These are phyloP conservation scores for Caenorhabditis virilis DNA, from an alignment of 2,888 invertebrate genomes.

Conservation along the genomic window DNA sequence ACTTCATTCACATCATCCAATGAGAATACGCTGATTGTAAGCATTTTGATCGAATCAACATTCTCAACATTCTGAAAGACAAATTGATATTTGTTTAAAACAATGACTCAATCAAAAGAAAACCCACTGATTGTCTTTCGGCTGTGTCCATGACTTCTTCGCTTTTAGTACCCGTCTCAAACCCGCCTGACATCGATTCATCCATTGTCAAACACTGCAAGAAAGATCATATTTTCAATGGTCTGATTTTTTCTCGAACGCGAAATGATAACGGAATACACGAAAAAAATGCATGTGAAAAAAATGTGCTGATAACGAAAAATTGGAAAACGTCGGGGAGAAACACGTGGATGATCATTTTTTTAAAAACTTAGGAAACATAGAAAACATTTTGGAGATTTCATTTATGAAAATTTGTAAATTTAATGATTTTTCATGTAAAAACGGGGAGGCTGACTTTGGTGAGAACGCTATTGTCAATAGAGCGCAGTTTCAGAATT, in stretches of 20 bases:
- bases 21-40: background rate
- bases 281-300: background rate
- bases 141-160: background rate
- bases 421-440: too few species aligned
- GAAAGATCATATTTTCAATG: background rate
- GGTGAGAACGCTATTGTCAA: background rate
- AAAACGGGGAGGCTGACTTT: background rate
- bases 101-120: background rate
- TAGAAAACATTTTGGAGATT: too few species aligned
- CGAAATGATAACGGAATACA: background rate
- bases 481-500: background rate
- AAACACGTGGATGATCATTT: background rate
- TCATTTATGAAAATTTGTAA: too few species aligned
- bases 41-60: background rate
- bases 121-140: background rate
- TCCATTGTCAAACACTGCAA: background rate
- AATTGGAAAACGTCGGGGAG: background rate
- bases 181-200: background rate
- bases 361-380: too few species aligned
- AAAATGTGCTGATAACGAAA: too few species aligned
- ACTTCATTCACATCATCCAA: background rate
- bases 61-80: background rate
- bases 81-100: background rate
- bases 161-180: slow-evolving; percentile 1
- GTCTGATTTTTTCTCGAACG: background rate